Evolutionary conservation across 2,797 vertebrate genomes (phyloP).

Genomic region (Eupleurogrammus muticus): DNA sequence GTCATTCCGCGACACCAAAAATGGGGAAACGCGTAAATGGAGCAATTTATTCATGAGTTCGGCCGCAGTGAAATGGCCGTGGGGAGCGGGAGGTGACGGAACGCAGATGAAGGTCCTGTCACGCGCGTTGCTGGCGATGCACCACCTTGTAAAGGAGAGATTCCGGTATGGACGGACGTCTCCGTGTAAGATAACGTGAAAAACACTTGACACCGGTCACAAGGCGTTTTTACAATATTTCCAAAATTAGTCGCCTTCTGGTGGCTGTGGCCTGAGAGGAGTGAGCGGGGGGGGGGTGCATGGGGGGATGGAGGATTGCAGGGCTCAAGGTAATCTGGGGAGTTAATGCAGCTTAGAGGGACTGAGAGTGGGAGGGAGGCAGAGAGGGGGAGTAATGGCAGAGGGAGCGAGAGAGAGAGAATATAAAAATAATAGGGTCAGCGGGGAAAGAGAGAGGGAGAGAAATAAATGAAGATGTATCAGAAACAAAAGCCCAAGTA

Average conservation of each 20-base stretch:
- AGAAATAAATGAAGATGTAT: slow-evolving; percentile 81
- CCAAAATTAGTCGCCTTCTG: slow-evolving; percentile 53
- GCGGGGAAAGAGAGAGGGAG: slow-evolving; percentile 71
- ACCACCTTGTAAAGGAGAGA: slow-evolving; percentile 9
- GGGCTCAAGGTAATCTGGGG: slow-evolving; percentile 86
- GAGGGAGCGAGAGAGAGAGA: slow-evolving; percentile 68
- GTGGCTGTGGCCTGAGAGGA: slow-evolving; percentile 45
- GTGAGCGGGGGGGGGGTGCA: slow-evolving; percentile 60
- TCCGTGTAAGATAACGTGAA: neutral
- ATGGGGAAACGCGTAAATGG: neutral
- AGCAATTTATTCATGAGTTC: neutral
- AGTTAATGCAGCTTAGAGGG: slow-evolving; percentile 89
- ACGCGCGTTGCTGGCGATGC: slow-evolving; percentile 30
- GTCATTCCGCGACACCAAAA: slow-evolving; percentile 10
- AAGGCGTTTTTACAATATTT: slow-evolving; percentile 16
- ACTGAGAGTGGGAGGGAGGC: slow-evolving; percentile 78
- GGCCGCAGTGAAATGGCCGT: neutral
- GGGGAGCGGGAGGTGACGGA: slow-evolving; percentile 7
- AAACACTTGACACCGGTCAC: neutral
- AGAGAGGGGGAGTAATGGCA: slow-evolving; percentile 63
- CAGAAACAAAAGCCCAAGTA: slow-evolving; percentile 77
- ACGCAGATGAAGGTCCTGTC: neutral
- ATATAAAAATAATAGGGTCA: slow-evolving; percentile 82
- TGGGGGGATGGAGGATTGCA: slow-evolving; percentile 82
- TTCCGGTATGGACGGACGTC: slow-evolving; percentile 1